Conservation (phyloP, 2,797 vertebrate species). For the Melanotaenia boesemani region DNA sequence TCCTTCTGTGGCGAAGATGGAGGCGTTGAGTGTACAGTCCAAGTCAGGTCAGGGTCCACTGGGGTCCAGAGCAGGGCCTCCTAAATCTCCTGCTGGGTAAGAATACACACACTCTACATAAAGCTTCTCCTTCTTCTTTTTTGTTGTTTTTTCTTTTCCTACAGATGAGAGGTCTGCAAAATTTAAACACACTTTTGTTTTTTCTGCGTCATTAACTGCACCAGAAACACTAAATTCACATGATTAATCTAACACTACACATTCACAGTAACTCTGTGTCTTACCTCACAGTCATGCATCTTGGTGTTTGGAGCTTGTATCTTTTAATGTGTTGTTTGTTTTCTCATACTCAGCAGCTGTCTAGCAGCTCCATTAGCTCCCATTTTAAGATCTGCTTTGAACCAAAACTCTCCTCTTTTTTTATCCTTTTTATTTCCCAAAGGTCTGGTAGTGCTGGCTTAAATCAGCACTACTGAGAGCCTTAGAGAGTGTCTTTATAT, state of each 20-base stretch:
- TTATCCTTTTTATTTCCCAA: neutral
- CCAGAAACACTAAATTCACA: no score
- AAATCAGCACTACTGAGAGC: constrained; percentile 28
- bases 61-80: constrained; percentile 82
- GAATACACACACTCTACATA: constrained; percentile 23
- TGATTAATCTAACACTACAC: neutral
- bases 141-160: neutral
- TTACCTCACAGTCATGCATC: neutral
- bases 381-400: neutral
- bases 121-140: neutral
- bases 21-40: constrained; percentile 87
- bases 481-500: constrained; percentile 2
- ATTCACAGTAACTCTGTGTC: neutral
- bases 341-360: neutral
- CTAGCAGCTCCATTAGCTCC: neutral
- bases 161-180: no score
- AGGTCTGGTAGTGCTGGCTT: constrained; percentile 24
- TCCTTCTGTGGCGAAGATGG: constrained; percentile 88
- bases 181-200: neutral
- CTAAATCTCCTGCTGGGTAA: constrained; percentile 87
- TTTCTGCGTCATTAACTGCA: neutral
- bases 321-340: neutral
- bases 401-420: neutral
- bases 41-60: constrained; percentile 81
- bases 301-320: neutral